phyloP scores from a whole-genome alignment of 92 coral and sea anemone species.

The Paragorgia papillata region DNA sequence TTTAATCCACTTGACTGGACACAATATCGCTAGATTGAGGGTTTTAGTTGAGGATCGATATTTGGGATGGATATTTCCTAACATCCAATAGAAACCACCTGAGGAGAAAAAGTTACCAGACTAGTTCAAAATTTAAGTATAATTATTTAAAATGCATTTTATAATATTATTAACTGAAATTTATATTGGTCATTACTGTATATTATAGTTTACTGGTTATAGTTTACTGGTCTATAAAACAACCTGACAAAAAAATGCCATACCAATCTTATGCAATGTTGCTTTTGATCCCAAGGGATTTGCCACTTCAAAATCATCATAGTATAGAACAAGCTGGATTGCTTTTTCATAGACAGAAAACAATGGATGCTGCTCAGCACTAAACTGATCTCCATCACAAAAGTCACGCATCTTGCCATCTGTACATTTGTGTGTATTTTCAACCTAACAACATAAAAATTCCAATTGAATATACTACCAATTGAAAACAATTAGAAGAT shows the following conservation, averaged over 20 bases:
- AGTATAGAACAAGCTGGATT: conserved; percentile 16
- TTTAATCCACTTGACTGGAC: conserved; percentile 48
- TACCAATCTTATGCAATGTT: conserved; percentile 32
- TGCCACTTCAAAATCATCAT: conserved; percentile 28
- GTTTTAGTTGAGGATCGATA: conserved; percentile 48
- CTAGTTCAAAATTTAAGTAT: no score
- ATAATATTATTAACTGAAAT: no score
- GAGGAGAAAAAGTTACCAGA: no score
- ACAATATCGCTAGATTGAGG: conserved; percentile 46
- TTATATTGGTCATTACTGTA: no score
- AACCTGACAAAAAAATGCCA: neutral
- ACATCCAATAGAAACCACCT: conserved; percentile 51
- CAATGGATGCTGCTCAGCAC: conserved; percentile 18
- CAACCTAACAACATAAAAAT: conserved; percentile 36
- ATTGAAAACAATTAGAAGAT: no score
- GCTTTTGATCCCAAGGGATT: conserved; percentile 24
- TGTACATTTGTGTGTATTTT: conserved; percentile 51
- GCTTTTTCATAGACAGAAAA: conserved; percentile 20
- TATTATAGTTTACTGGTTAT: no score
- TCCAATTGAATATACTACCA: no score
- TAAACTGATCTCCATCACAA: conserved; percentile 53
- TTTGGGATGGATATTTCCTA: conserved; percentile 58
- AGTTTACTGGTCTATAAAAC: no score
- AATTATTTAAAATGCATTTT: no score
- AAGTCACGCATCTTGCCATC: conserved; percentile 64